These are phyloP conservation scores for Gallinago stenura DNA, from an alignment of 2,797 vertebrate species.

Conservation along the genomic window DNA sequence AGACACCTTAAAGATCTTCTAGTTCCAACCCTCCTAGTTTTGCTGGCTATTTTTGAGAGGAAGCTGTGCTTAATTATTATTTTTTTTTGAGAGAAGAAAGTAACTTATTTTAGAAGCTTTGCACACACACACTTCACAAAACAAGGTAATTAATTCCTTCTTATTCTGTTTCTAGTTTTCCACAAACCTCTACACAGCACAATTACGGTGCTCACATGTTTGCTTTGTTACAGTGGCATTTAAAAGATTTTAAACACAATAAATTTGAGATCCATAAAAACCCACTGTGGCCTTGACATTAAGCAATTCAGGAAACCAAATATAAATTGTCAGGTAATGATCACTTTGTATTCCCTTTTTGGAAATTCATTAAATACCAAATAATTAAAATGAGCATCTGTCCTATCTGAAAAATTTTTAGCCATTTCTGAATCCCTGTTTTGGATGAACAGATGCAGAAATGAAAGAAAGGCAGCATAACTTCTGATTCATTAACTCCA, in stretches of 20 bases:
- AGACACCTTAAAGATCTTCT: not conserved
- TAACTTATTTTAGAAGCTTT: not conserved
- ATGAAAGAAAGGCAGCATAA: not conserved
- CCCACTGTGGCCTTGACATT: not conserved
- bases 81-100: not conserved
- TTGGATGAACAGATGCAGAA: not conserved
- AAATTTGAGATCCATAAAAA: not conserved
- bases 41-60: not conserved
- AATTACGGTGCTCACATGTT: not conserved
- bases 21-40: not conserved
- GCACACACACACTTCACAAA: not conserved
- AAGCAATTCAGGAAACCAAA: not conserved
- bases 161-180: not conserved
- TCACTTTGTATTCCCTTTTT: not conserved
- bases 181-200: not conserved
- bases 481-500: not conserved
- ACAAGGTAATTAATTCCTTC: not conserved
- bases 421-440: not conserved
- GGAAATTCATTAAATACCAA: not conserved
- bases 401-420: not conserved
- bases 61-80: not conserved
- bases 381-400: not conserved
- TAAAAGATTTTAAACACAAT: not conserved
- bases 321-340: not conserved
- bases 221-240: not conserved